Percentiles rank a stretch among this genome's conserved stretches.
Evolutionary conservation across 2,888 invertebrate species (phyloP).

Genomic region (Lampropteryx suffumata): DNA sequence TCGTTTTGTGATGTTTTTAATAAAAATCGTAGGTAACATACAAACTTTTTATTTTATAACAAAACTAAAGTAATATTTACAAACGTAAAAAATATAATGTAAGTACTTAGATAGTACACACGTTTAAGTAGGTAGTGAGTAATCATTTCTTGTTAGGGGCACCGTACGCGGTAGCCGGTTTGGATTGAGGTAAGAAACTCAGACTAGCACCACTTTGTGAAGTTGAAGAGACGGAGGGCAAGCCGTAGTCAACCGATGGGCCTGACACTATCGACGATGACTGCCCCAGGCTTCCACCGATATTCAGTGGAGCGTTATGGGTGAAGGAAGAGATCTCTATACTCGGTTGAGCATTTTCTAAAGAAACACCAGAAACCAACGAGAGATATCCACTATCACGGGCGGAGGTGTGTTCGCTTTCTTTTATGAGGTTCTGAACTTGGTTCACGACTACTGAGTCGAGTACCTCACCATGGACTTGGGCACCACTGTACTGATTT

Average conservation of each 20-base stretch:
- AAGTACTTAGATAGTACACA: conserved; percentile 3
- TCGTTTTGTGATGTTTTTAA: conserved; percentile 6
- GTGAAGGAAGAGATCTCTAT: conserved; percentile 72
- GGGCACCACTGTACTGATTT: conserved; percentile 56
- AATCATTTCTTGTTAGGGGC: conserved; percentile 54
- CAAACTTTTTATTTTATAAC: conserved; percentile 42
- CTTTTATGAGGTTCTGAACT: conserved; percentile 67
- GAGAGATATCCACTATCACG: conserved; percentile 66
- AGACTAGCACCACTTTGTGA: conserved; percentile 35
- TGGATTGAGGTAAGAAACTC: conserved; percentile 63
- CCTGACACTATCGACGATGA: conserved; percentile 39
- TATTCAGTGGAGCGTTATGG: conserved; percentile 56
- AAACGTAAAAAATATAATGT: conserved; percentile 25
- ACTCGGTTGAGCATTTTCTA: conserved; percentile 69
- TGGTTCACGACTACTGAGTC: conserved; percentile 63
- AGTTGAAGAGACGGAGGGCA: conserved; percentile 42
- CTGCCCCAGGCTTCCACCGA: conserved; percentile 29
- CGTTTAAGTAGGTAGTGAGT: background rate
- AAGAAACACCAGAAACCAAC: conserved; percentile 68
- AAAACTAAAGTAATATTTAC: conserved; percentile 45
- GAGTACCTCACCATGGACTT: conserved; percentile 53
- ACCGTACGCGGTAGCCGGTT: conserved; percentile 63
- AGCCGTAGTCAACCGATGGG: conserved; percentile 48
- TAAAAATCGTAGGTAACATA: conserved; percentile 6
- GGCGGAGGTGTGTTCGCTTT: conserved; percentile 68